Conservation (phyloP, 2,888 invertebrate species). For the Apantesis nais region DNA sequence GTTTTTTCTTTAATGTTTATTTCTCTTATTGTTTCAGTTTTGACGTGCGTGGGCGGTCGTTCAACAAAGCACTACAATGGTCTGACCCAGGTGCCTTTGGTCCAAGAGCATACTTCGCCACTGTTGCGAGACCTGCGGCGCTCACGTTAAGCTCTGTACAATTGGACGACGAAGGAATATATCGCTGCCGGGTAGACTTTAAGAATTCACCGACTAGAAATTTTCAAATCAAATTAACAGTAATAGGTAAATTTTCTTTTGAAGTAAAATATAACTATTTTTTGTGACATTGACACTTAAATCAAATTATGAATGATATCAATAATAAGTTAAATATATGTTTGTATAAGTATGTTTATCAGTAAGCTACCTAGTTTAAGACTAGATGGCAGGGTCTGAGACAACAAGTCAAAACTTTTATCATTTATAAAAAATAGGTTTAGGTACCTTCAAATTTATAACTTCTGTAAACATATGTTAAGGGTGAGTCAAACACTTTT, state of each 20-base stretch:
- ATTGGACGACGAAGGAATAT: constrained; percentile 93
- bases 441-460: too few species aligned
- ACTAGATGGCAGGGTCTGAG: background rate
- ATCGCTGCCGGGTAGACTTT: constrained; percentile 96
- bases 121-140: constrained; percentile 92
- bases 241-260: constrained; percentile 91
- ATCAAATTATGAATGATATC: background rate
- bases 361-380: too few species aligned
- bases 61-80: constrained; percentile 93
- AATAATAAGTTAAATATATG: background rate
- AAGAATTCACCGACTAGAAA: constrained; percentile 95
- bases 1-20: too few species aligned
- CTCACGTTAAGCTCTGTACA: constrained; percentile 93
- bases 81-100: constrained; percentile 94
- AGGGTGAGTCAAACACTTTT: too few species aligned
- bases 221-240: constrained; percentile 94
- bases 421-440: background rate
- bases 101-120: constrained; percentile 93
- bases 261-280: background rate
- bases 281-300: background rate
- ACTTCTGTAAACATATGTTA: too few species aligned
- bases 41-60: constrained; percentile 93
- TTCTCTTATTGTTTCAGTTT: constrained; percentile 87
- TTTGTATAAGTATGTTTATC: too few species aligned
- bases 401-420: background rate